Percentiles rank a stretch among this genome's conserved stretches.
These are phyloP conservation scores for Chromobotia macracanthus DNA, from an alignment of 2,797 vertebrate species.

Conservation along the genomic window DNA sequence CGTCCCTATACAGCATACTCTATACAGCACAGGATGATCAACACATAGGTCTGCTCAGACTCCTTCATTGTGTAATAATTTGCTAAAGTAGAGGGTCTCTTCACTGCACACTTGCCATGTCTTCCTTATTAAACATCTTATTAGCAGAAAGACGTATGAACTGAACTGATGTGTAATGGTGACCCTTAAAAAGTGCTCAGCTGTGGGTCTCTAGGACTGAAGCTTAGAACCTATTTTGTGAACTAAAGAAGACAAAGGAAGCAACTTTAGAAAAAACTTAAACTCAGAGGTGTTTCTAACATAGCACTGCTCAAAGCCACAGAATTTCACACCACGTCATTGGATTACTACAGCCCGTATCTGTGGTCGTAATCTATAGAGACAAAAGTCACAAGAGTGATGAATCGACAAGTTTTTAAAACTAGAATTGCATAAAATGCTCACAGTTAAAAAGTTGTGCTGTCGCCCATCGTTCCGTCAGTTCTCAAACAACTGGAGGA, in stretches of 20 bases:
- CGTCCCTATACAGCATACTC: not conserved
- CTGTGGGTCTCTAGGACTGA: no score
- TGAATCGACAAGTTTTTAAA: not conserved
- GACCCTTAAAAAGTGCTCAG: no score
- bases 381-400: not conserved
- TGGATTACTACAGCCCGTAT: not conserved
- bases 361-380: not conserved
- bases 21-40: not conserved
- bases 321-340: not conserved
- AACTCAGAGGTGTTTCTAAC: not conserved
- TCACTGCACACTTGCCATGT: not conserved
- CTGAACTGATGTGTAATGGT: no score
- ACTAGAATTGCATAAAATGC: not conserved
- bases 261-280: not conserved
- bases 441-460: not conserved
- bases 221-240: not conserved
- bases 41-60: not conserved
- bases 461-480: conserved; percentile 57
- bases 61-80: no score
- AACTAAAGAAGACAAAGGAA: not conserved
- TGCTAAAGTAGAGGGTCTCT: not conserved
- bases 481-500: conserved; percentile 99
- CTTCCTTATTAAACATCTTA: no score
- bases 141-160: no score
- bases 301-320: not conserved